Evolutionary conservation across 2,888 invertebrate species (phyloP).

Genomic region (Cecidostiba fungosa): DNA sequence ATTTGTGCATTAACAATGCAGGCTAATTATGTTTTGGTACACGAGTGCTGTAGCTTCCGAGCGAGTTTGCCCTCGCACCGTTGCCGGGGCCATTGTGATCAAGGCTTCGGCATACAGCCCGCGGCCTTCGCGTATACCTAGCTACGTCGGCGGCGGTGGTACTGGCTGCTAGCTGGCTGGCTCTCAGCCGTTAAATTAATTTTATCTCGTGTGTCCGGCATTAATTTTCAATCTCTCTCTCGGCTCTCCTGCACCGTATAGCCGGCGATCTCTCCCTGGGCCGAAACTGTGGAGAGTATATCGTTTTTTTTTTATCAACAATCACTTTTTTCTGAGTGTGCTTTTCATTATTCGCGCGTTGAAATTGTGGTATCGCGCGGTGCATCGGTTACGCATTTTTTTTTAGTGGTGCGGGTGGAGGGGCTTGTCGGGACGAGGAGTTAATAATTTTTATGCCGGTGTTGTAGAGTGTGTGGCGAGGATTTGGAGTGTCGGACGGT

Average conservation of each 20-base stretch:
- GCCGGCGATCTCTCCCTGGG: not conserved
- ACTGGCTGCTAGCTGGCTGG: slow-evolving; percentile 50
- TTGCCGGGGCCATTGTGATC: slow-evolving; percentile 78
- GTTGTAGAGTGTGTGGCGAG: no score
- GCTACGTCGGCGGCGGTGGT: not conserved
- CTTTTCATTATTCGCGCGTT: not conserved
- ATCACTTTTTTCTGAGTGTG: not conserved
- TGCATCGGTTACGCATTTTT: not conserved
- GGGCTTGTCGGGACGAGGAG: no score
- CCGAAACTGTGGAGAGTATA: not conserved
- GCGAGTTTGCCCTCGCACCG: slow-evolving; percentile 73
- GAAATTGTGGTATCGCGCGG: not conserved
- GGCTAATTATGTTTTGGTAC: slow-evolving; percentile 80
- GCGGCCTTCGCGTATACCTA: slow-evolving; percentile 62
- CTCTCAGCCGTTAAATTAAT: slow-evolving; percentile 78
- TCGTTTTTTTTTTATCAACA: not conserved
- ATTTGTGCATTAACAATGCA: slow-evolving; percentile 80
- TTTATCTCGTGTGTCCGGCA: slow-evolving; percentile 78
- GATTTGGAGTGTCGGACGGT: not conserved
- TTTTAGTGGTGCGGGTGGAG: not conserved
- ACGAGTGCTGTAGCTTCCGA: slow-evolving; percentile 68
- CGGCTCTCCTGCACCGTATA: not conserved
- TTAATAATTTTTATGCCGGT: no score
- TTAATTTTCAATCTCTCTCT: slow-evolving; percentile 77
- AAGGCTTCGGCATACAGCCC: slow-evolving; percentile 77